phyloP scores from a whole-genome alignment of 1,140 invertebrate genomes.

The Lethocerus indicus region DNA sequence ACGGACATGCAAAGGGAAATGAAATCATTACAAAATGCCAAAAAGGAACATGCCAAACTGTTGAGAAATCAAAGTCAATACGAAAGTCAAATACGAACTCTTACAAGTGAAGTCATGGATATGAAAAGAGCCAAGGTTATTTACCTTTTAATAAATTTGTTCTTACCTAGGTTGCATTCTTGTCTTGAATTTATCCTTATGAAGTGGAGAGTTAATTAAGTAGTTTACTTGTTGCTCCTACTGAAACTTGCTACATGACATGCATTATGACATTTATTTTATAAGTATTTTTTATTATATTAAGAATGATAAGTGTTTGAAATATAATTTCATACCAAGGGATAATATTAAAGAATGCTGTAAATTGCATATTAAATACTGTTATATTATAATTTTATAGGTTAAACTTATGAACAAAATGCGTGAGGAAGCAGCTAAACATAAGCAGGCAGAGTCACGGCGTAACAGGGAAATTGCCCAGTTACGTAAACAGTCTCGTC shows the following conservation, averaged over 20 bases:
- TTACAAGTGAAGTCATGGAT: conserved; percentile 65
- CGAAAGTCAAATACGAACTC: conserved; percentile 59
- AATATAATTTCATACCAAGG: neutral
- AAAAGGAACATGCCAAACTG: conserved; percentile 75
- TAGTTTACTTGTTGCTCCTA: no score
- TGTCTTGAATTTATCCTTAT: no score
- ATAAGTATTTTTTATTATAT: neutral
- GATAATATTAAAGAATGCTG: neutral
- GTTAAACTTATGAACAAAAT: conserved; percentile 87
- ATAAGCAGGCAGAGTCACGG: conserved; percentile 54
- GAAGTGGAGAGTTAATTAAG: no score
- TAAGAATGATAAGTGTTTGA: neutral
- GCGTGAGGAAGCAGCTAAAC: conserved; percentile 72
- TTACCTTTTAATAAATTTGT: neutral
- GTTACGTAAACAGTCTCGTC: conserved; percentile 69
- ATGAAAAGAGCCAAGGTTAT: conserved; percentile 72
- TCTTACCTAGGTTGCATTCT: no score
- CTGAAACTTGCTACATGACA: no score
- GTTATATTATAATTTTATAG: conserved; percentile 25
- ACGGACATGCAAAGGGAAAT: conserved; percentile 71
- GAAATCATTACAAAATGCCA: conserved; percentile 68
- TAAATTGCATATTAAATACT: neutral
- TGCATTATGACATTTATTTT: neutral
- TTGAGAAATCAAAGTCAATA: conserved; percentile 67
- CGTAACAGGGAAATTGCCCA: conserved; percentile 71